These are phyloP conservation scores for Craseonycteris thonglongyai DNA, from an alignment of 2,113 vertebrate species.

Conservation along the genomic window DNA sequence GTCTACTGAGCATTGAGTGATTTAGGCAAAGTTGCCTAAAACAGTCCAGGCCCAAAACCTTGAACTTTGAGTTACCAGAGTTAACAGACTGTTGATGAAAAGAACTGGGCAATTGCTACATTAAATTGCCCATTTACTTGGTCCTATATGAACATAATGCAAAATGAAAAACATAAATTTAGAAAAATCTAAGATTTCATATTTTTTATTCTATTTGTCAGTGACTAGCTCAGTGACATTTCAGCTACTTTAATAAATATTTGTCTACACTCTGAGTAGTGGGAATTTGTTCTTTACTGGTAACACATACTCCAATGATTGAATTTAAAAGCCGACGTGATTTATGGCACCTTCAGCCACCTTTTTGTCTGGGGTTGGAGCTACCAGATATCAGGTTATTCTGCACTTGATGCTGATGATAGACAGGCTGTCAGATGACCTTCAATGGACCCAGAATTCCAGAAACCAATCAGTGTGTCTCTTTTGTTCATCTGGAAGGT, in stretches of 20 bases:
- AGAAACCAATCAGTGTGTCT: background rate
- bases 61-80: background rate
- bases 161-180: background rate
- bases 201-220: background rate
- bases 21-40: background rate
- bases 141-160: background rate
- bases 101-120: background rate
- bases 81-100: background rate
- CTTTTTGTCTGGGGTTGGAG: conserved; percentile 23
- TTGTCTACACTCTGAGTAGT: background rate
- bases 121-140: background rate
- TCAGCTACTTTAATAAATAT: background rate
- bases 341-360: background rate
- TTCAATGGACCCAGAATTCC: conserved; percentile 7
- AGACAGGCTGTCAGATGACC: background rate
- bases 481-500: background rate
- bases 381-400: background rate
- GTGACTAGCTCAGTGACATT: background rate
- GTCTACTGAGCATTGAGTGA: background rate
- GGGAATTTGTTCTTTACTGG: background rate
- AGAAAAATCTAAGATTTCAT: background rate
- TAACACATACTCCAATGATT: background rate
- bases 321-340: background rate
- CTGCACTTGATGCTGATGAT: background rate
- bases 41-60: background rate